Conservation (phyloP, 2,113 vertebrate species). For the Parotia lawesii region DNA sequence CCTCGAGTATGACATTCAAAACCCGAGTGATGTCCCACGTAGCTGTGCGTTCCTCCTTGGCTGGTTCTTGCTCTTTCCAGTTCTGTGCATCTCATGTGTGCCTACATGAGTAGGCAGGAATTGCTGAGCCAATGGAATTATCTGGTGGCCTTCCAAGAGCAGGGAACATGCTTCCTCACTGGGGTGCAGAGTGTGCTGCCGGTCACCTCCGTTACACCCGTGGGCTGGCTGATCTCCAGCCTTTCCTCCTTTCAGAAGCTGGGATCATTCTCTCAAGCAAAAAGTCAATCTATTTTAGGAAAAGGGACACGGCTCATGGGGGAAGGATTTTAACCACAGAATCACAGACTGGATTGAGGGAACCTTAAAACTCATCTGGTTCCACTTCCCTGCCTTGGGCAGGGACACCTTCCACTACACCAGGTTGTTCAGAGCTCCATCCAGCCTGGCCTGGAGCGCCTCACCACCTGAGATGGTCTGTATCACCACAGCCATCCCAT, state of each 20-base stretch:
- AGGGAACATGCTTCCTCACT: background rate
- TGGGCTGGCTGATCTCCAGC: background rate
- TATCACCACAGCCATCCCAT: background rate
- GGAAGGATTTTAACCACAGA: background rate
- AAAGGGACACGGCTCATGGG: background rate
- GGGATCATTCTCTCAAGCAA: background rate
- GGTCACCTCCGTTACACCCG: rapidly evolving
- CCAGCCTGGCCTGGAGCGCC: background rate
- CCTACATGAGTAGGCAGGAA: background rate
- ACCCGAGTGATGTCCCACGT: rapidly evolving
- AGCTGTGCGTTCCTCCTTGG: rapidly evolving
- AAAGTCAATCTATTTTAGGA: background rate
- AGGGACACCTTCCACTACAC: background rate
- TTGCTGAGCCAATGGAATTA: background rate
- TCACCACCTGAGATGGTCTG: background rate
- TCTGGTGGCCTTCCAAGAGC: background rate
- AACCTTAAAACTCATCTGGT: background rate
- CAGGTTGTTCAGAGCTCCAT: background rate
- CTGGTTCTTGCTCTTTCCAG: background rate
- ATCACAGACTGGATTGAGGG: background rate
- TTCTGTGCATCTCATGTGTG: background rate
- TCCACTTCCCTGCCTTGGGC: background rate
- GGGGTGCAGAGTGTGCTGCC: background rate
- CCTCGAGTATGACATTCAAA: background rate
- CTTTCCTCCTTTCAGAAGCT: background rate